A percentile compares a stretch with the other conserved stretches of the same genome.
Conservation (phyloP, 1,140 invertebrate species). For the Drosophila quadrilineata region DNA sequence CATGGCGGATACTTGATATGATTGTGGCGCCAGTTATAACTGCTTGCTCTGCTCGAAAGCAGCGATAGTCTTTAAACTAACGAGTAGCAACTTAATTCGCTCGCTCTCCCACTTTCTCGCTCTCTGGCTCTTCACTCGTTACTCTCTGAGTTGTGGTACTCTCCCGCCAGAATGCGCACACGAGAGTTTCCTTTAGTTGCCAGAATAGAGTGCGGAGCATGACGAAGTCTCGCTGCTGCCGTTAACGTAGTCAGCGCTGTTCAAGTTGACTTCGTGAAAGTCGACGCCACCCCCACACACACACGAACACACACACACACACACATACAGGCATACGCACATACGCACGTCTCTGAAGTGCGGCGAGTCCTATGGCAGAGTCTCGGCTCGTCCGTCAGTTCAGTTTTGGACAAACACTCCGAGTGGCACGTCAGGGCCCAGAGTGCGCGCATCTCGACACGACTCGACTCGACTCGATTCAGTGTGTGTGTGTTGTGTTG, state of each 20-base stretch:
- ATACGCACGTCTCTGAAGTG: slow-evolving; percentile 4
- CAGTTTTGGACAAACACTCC: slow-evolving; percentile 80
- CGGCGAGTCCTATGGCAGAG: slow-evolving; percentile 36
- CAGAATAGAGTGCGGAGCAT: too few relatives aligned
- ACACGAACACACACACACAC: not conserved
- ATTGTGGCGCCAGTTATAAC: too few relatives aligned
- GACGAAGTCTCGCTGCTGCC: slow-evolving; percentile 9
- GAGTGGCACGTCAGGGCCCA: slow-evolving; percentile 75
- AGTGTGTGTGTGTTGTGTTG: slow-evolving; percentile 46
- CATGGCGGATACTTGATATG: too few relatives aligned
- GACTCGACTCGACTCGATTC: too few relatives aligned
- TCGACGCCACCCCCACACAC: slow-evolving; percentile 35
- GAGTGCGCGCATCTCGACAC: slow-evolving; percentile 73
- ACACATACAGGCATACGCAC: not conserved
- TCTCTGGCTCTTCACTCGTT: not conserved
- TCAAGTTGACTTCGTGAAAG: slow-evolving; percentile 6
- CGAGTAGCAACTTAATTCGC: not conserved
- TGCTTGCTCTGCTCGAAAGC: too few relatives aligned
- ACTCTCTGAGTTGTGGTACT: too few relatives aligned
- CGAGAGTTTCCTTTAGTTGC: slow-evolving; percentile 36
- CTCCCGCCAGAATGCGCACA: slow-evolving; percentile 37
- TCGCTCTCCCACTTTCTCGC: too few relatives aligned
- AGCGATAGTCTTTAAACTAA: not conserved
- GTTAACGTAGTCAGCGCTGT: slow-evolving; percentile 32
- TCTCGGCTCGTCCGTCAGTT: slow-evolving; percentile 31